Evolutionary conservation across 2,113 vertebrate species (phyloP).

Genomic region (Asarcornis scutulata): DNA sequence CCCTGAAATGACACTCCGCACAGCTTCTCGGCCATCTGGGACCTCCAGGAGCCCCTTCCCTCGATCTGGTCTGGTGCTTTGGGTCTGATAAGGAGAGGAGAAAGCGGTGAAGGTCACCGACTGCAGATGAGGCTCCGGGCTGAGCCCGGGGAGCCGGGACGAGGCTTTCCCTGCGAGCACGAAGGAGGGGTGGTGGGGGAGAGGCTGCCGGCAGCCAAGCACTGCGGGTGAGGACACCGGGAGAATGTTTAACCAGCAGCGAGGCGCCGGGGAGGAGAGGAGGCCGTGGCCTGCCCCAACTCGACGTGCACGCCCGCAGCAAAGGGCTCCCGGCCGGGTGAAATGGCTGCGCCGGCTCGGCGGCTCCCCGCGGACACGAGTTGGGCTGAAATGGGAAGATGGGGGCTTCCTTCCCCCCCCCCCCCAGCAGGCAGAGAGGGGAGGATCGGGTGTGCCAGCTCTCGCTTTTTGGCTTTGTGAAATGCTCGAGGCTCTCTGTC

Average conservation of each 20-base stretch:
- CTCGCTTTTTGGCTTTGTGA: neutral
- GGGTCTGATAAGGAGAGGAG: constrained; percentile 35
- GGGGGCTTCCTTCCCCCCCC: too few species aligned
- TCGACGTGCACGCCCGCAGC: neutral
- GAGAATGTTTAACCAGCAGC: constrained; percentile 25
- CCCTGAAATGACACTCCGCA: neutral
- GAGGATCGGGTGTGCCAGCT: neutral
- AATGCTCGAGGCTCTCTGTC: neutral
- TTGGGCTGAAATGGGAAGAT: neutral
- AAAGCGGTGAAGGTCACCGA: constrained; percentile 23
- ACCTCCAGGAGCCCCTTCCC: neutral
- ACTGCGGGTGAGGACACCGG: neutral
- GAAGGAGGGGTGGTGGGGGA: neutral
- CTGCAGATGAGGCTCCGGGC: constrained; percentile 11
- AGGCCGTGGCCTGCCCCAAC: neutral
- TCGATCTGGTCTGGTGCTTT: neutral
- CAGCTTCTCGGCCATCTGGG: neutral
- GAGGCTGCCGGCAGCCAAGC: constrained; percentile 38
- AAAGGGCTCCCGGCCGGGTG: neutral
- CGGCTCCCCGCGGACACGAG: rapidly evolving
- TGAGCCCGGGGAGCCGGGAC: neutral
- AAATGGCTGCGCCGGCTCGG: neutral
- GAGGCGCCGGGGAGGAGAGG: neutral
- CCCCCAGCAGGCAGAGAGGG: neutral
- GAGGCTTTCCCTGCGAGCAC: neutral